These are phyloP conservation scores for Limnephilus auricula DNA, from an alignment of 2,888 invertebrate genomes.

Conservation along the genomic window DNA sequence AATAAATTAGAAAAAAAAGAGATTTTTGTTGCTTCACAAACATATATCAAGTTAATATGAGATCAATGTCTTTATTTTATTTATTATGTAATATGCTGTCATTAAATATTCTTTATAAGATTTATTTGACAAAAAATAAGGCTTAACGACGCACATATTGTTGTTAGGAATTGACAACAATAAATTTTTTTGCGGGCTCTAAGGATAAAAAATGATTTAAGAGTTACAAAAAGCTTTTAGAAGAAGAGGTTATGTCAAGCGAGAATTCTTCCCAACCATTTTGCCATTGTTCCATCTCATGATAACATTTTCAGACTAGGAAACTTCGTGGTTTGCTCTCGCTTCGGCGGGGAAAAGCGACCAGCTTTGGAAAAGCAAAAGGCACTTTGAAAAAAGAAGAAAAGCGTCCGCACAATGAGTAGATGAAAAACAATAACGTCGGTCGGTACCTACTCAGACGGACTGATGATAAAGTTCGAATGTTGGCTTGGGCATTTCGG, in stretches of 20 bases:
- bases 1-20: no score
- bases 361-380: background rate
- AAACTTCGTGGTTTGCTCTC: background rate
- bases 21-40: no score
- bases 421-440: conserved; percentile 53
- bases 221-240: background rate
- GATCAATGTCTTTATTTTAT: no score
- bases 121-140: no score
- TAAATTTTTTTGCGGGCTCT: no score
- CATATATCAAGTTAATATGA: no score
- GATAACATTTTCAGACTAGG: background rate
- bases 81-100: no score
- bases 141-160: no score
- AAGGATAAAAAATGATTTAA: no score
- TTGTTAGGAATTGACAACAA: no score
- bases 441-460: background rate
- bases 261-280: background rate
- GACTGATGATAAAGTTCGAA: conserved; percentile 11
- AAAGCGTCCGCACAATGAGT: conserved; percentile 55
- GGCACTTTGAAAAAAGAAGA: conserved; percentile 32
- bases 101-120: no score
- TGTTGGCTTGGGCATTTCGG: background rate
- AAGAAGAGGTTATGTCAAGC: background rate
- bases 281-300: conserved; percentile 5
- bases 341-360: background rate